Evolutionary conservation across 2,888 invertebrate genomes (phyloP), one percentile per base, ranked within the genome.

Genomic region (Strigamia transsilvanica): DNA sequence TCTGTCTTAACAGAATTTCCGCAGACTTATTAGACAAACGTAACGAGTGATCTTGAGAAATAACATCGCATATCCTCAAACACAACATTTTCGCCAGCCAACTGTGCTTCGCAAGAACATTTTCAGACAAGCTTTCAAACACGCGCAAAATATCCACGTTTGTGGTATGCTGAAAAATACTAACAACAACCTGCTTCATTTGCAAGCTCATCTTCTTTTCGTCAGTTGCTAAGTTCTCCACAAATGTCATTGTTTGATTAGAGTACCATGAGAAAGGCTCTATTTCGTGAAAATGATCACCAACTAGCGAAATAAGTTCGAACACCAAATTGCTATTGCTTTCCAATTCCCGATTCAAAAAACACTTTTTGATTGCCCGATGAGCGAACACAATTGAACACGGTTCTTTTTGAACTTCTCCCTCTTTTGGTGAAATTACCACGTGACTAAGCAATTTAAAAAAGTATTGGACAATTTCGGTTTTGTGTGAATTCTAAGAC

Each of bases 31-130:
- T 4, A 13, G 46, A 46, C n/a, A 46, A 46, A 46, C 5, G 13
- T 5, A 46, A 46, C 23, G 12, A 12, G 5, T 21, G 23, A 23
- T 21, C 12, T 18, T 66, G n/a, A 12, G 61, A 7, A 66, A 66
- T 21, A 21, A 21, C 2, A 6, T 23, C 21, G 12, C 21, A 66
- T 18, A 66, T 12, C 12, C 61, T 12, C 12, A n/a, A 12, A 18
- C 61, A 66, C n/a, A 66, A 66, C 61, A 66, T 18, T 66, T 66
- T 66, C 1, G 21, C 18, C 61, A 66, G 21, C 61, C 61, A 66
- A n/a, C 21, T 12, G 61, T n/a, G 18, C 18, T 23, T 66, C 5
- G 18, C 21, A 66, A 66, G 3, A 66, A 6, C 23, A 12, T 66
- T 23, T 66, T 66, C 23, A 0, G 61, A 66, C 61, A 66, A n/a